phyloP scores from a whole-genome alignment of 2,113 vertebrate species.

The Burhinus oedicnemus region DNA sequence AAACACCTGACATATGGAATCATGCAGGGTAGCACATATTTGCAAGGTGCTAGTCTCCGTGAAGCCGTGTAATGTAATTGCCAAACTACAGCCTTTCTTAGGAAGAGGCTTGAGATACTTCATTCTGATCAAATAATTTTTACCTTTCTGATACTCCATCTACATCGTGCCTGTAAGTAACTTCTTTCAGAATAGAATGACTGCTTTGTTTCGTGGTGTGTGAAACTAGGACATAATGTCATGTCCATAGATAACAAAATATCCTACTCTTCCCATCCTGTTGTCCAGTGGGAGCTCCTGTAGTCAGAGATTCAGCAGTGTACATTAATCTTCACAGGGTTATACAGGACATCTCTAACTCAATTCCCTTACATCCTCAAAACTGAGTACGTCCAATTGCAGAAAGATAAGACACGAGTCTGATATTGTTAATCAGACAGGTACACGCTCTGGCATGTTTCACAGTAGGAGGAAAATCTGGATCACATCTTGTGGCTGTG shows the following conservation, averaged over 20 bases:
- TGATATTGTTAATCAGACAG: slow-evolving; percentile 3
- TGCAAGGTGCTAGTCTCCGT: not conserved
- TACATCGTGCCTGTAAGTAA: not conserved
- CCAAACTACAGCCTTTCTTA: not conserved
- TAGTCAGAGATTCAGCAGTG: not conserved
- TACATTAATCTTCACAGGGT: slow-evolving; percentile 54
- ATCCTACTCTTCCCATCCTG: not conserved
- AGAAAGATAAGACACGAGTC: not conserved
- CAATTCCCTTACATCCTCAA: not conserved
- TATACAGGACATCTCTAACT: slow-evolving; percentile 21
- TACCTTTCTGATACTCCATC: not conserved
- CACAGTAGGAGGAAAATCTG: not conserved
- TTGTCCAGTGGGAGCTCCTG: not conserved
- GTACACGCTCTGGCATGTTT: not conserved
- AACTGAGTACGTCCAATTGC: not conserved
- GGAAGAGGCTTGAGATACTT: not conserved
- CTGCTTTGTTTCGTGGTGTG: not conserved
- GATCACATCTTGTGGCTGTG: not conserved
- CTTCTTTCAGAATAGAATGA: slow-evolving; percentile 25
- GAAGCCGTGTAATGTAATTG: not conserved
- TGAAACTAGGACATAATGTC: slow-evolving; percentile 41
- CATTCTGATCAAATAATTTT: not conserved
- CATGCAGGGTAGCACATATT: not conserved
- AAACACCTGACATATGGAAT: not conserved
- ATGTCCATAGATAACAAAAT: slow-evolving; percentile 7